Base-by-base conservation (phyloP, 2,888 invertebrate species). In the Adela reaumurella region DNA sequence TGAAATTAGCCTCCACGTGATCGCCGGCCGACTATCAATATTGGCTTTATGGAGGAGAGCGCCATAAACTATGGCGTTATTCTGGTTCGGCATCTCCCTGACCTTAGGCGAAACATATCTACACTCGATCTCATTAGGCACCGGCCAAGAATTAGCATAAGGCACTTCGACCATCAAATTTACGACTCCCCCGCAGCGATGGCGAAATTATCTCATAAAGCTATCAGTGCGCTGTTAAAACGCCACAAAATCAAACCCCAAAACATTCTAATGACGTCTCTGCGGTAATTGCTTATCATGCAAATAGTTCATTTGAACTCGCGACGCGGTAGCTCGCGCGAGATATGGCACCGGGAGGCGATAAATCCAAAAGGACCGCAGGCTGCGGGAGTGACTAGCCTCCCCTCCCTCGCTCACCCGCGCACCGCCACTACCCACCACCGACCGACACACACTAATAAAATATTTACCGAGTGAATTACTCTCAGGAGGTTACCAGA, bases 381-480 rank as follows among this genome's bases (percentile, higher is more conserved):
- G 45, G 19, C 19, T 43, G 10, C 43, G 43, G 42, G 42, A 17
- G 4, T 42, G 42, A 16, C 42, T 17, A 24, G 24, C 4, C 35
- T 11, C 35, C 35, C 11, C 35, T 4, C 8, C 3, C 35, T 8
- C 3, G 11, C 11, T 35, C 35, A 6, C 35, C 35, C 35, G 35
- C 35, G 11, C 11, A 11, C 35, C 35, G 35, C 35, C 35, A 14
- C 35, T 14, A 14, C 24, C 24, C 5, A 24, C 24, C 8, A 24
- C 24, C 24, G 24, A 24, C 24, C 24, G 24, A 46, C 49, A 44
- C 48, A 46, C 50, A 53, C 53, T 66, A 62, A 64, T 68, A 60
- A 65, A 66, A 70, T 67, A 69, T 69, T 67, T 64, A 68, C 63
- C 56, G 55, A 52, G 55, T 53, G 56, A 60, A 63, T 61, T 60